Percentiles rank a stretch among this genome's conserved stretches.
Conservation (phyloP, 2,797 vertebrate species). For the Smutsia temminckii region DNA sequence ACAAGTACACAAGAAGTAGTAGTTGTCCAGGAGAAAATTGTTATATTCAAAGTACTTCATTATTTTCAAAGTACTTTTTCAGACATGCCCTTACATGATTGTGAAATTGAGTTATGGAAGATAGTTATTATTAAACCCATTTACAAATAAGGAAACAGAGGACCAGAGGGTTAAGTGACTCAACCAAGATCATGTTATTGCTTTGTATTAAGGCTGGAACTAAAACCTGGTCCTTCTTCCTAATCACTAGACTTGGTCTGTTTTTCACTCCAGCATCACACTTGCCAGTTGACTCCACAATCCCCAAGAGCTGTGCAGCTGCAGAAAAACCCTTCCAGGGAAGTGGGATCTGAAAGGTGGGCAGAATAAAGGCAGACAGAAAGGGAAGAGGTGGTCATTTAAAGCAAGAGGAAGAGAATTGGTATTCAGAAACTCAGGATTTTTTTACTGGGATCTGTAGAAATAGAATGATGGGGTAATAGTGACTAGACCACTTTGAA, state of each 20-base stretch:
- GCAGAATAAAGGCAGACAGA: not conserved
- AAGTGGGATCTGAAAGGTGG: not conserved
- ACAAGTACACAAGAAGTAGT: not conserved
- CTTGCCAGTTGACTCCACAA: not conserved
- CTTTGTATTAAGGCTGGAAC: not conserved
- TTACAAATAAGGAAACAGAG: not conserved
- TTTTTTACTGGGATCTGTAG: not conserved
- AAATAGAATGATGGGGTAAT: not conserved
- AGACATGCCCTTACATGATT: not conserved
- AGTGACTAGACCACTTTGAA: not conserved
- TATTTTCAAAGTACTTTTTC: slow-evolving; percentile 30
- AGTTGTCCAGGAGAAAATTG: not conserved
- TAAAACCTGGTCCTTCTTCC: not conserved
- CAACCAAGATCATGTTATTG: not conserved
- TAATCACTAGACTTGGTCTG: not conserved
- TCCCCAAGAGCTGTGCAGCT: not conserved
- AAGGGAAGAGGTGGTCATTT: not conserved
- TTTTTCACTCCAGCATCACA: not conserved
- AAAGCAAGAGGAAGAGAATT: not conserved
- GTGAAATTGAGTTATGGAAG: not conserved
- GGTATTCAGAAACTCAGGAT: not conserved
- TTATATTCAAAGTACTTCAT: not conserved
- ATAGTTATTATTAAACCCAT: not conserved
- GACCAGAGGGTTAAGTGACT: not conserved
- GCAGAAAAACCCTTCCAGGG: not conserved